Conservation (phyloP, 2,797 vertebrate species). For the Yasuhikotakia modesta region DNA sequence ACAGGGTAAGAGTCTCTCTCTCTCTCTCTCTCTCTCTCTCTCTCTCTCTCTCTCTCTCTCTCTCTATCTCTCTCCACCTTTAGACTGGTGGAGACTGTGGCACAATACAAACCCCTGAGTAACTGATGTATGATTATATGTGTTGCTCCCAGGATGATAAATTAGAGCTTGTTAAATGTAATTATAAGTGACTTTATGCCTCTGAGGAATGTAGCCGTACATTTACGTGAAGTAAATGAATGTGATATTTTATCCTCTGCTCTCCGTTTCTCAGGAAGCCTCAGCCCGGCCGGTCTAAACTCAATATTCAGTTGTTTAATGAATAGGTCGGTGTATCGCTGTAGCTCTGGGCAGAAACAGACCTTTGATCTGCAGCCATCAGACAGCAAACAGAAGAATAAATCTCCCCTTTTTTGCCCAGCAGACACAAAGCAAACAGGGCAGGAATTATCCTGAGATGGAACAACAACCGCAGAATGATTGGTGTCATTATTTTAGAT, state of each 20-base stretch:
- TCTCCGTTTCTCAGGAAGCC: slow-evolving; percentile 17
- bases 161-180: neutral
- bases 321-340: slow-evolving; percentile 69
- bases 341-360: slow-evolving; percentile 65
- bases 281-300: slow-evolving; percentile 44
- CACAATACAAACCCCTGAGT: too few species aligned
- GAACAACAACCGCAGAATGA: slow-evolving; percentile 8
- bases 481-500: neutral
- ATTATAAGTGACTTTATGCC: neutral
- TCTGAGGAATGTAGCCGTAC: too few species aligned
- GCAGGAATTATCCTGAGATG: slow-evolving; percentile 8
- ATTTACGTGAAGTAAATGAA: neutral
- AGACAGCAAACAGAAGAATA: slow-evolving; percentile 75
- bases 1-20: slow-evolving; percentile 77
- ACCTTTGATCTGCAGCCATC: slow-evolving; percentile 75
- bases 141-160: neutral
- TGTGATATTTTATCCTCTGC: neutral
- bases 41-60: too few species aligned
- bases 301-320: slow-evolving; percentile 64
- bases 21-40: too few species aligned
- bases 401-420: slow-evolving; percentile 67
- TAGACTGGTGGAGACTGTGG: too few species aligned
- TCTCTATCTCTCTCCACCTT: too few species aligned
- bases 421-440: slow-evolving; percentile 34
- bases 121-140: too few species aligned